phyloP scores from a whole-genome alignment of 2,113 vertebrate species.

The Microtus ochrogaster region DNA sequence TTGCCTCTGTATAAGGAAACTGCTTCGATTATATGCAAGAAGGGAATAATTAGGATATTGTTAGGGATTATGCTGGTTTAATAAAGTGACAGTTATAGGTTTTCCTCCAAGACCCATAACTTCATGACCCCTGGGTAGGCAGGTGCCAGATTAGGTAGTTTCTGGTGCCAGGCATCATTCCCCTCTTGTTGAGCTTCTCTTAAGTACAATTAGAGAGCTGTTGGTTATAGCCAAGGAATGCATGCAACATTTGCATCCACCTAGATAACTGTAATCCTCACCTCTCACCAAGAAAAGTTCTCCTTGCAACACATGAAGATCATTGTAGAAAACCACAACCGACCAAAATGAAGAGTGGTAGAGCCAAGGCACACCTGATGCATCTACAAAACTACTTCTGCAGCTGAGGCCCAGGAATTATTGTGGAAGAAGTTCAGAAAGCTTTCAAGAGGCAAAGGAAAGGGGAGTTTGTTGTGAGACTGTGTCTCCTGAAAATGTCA shows the following conservation, averaged over 20 bases:
- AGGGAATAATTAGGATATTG: background rate
- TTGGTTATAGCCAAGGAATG: background rate
- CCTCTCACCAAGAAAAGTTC: background rate
- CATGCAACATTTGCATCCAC: background rate
- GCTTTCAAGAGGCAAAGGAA: background rate
- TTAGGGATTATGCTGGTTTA: background rate
- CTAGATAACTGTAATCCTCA: background rate
- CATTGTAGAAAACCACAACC: background rate
- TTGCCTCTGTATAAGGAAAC: background rate
- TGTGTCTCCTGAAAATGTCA: background rate
- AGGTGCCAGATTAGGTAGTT: background rate
- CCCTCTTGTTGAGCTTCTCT: background rate
- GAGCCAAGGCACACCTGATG: background rate
- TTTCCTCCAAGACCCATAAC: background rate
- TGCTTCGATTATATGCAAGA: background rate
- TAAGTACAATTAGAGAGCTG: background rate
- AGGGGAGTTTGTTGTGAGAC: background rate
- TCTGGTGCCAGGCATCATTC: background rate
- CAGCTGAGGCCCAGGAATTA: background rate
- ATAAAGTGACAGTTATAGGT: background rate
- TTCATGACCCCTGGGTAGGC: too few species aligned
- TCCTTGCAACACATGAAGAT: background rate
- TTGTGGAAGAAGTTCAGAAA: background rate
- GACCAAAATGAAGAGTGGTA: background rate
- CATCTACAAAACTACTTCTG: background rate